Base-by-base conservation (phyloP, 2,797 vertebrate species). In the Poecilia wingei region DNA sequence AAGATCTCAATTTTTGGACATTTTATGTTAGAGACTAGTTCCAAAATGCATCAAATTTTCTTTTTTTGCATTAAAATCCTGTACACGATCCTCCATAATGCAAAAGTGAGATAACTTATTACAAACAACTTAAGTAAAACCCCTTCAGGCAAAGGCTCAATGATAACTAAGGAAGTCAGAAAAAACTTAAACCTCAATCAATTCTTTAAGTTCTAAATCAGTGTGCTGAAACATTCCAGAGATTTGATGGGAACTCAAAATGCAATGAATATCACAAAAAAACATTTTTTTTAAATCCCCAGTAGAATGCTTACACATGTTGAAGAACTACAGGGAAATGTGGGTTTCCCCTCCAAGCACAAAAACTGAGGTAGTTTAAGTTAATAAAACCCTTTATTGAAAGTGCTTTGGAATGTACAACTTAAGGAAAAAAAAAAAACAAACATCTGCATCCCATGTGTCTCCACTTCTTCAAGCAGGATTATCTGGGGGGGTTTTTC, bases 381-480 rank as follows among this genome's bases (percentile, higher is more conserved):
- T 89, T 88, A 92, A 92, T 92, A 91, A 93, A 93, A 90, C 83
- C n/a, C 73, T 96, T 96, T 96, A 96, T 94, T 96, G 85, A 91
- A 95, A 92, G 91, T 92, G 88, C 89, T 82, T 64, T 86, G 88
- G 92, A 95, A 95, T 94, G 93, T 94, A 93, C 89, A 93, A 86
- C 89, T 87, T 47, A 83, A 79, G 69, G 88, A 84, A 89, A 86
- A 83, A 86, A 81, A 79, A 80, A 75, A 18, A 49, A 76, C 76
- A 68, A 45, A 55, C 55, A 7, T 69, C 39, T 75, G 14, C 71
- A 87, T 61, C 46, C 59, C 33, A 61, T 53, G 25, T 82, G 80
- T 73, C 28, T 78, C 55, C 39, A 47, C 46, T 81, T 85, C 84
- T 87, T 86, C 82, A 82, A 84, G 28, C 73, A 83, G 78, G 51